Conservation (phyloP, 2,888 invertebrate genomes). For the Pimpla rufipes region DNA sequence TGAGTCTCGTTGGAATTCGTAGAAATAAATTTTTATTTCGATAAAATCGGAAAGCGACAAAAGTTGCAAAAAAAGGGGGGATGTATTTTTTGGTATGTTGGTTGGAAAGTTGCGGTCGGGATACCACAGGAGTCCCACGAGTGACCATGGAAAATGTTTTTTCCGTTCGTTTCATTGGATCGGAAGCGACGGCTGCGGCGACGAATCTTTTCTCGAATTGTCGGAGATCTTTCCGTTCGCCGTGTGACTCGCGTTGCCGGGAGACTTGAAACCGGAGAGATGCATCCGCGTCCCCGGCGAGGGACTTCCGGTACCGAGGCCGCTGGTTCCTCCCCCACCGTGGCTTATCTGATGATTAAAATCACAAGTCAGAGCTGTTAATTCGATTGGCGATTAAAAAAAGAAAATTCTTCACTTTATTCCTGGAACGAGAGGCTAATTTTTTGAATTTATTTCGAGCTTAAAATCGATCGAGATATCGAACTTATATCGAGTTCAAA, state of each 20-base stretch:
- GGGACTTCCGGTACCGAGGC: slow-evolving; percentile 70
- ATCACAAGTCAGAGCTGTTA: background rate
- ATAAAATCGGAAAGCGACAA: slow-evolving; percentile 28
- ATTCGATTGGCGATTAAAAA: background rate
- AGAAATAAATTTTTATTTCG: slow-evolving; percentile 55
- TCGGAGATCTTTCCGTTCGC: slow-evolving; percentile 70
- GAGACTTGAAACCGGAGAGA: slow-evolving; percentile 73
- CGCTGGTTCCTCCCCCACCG: slow-evolving; percentile 71
- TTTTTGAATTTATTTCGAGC: too few species aligned
- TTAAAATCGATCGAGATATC: too few species aligned
- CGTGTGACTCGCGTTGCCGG: slow-evolving; percentile 71
- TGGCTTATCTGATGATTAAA: slow-evolving; percentile 73
- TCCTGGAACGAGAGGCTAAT: too few species aligned
- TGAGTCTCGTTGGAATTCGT: slow-evolving; percentile 22
- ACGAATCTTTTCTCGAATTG: slow-evolving; percentile 71
- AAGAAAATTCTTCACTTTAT: too few species aligned
- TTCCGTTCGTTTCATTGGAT: slow-evolving; percentile 63
- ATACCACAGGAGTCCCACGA: background rate
- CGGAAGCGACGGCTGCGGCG: slow-evolving; percentile 69
- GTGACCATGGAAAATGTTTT: background rate
- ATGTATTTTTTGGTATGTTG: slow-evolving; percentile 5
- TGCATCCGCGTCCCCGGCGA: slow-evolving; percentile 72
- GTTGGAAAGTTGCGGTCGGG: slow-evolving; percentile 34
- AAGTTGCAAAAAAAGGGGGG: background rate
- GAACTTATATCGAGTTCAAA: too few species aligned